Percentiles rank a stretch among this genome's conserved stretches.
Conservation (phyloP, 1,140 invertebrate genomes). For the Idris sp. region DNA sequence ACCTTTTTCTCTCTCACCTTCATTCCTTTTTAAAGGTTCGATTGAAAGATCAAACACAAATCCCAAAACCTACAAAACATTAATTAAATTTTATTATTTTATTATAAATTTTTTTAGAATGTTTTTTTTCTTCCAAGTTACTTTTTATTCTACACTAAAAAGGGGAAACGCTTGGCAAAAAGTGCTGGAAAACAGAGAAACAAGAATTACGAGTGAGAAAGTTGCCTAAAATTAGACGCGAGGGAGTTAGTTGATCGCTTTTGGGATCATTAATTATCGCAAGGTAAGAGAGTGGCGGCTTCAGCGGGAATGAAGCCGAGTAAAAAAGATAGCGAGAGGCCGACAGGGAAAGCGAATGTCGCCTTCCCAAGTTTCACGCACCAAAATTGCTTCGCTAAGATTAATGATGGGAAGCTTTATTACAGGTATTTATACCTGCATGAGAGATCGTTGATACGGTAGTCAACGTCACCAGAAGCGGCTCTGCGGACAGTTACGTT, state of each 20-base stretch:
- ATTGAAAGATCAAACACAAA: slow-evolving; percentile 16
- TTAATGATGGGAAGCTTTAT: slow-evolving; percentile 70
- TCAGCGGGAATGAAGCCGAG: no score
- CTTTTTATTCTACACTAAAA: no score
- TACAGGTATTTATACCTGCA: slow-evolving; percentile 70
- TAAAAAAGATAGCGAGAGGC: slow-evolving; percentile 33
- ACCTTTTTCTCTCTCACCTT: slow-evolving; percentile 1
- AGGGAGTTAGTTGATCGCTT: slow-evolving; percentile 73
- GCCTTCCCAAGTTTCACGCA: slow-evolving; percentile 65
- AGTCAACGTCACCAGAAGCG: slow-evolving; percentile 40
- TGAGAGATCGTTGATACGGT: slow-evolving; percentile 43
- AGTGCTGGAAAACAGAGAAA: no score
- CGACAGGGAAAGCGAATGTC: slow-evolving; percentile 68
- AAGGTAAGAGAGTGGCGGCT: slow-evolving; percentile 54
- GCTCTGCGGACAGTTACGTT: slow-evolving; percentile 47
- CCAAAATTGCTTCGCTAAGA: slow-evolving; percentile 72
- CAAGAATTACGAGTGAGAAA: slow-evolving; percentile 3
- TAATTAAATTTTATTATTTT: no score
- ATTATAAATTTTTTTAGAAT: no score
- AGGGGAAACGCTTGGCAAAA: no score
- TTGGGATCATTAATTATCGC: slow-evolving; percentile 76
- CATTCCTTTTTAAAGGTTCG: slow-evolving; percentile 10
- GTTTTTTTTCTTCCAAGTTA: no score
- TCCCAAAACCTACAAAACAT: no score
- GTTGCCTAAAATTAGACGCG: slow-evolving; percentile 72